These are phyloP conservation scores for Ranitomeya variabilis DNA, from an alignment of 2,113 vertebrate species.

Conservation along the genomic window DNA sequence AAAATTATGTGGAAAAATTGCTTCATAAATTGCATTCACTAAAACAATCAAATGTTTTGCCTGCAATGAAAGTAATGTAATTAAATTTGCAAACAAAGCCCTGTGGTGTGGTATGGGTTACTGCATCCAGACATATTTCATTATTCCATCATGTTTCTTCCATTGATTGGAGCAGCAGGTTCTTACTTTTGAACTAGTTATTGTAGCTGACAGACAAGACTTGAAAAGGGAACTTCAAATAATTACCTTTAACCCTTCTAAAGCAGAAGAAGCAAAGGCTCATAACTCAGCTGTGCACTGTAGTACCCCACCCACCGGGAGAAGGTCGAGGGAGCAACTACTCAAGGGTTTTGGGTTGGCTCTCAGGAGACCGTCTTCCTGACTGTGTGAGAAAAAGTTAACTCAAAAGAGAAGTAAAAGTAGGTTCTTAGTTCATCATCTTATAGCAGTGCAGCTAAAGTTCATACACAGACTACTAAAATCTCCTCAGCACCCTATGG, in stretches of 20 bases:
- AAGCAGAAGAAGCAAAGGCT: slow-evolving; percentile 26
- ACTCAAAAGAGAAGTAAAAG: slow-evolving; percentile 18
- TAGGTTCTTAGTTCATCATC: slow-evolving; percentile 6
- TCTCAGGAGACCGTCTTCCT: slow-evolving; percentile 16
- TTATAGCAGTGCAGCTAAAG: slow-evolving; percentile 50
- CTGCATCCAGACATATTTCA: slow-evolving; percentile 37
- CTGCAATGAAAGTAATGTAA: not conserved
- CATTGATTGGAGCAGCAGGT: slow-evolving; percentile 54
- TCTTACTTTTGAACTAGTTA: slow-evolving; percentile 56
- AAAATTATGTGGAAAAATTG: not conserved
- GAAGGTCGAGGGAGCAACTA: slow-evolving; percentile 29
- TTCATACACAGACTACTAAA: slow-evolving; percentile 39
- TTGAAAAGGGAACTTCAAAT: slow-evolving; percentile 58
- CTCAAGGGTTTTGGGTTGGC: slow-evolving; percentile 21
- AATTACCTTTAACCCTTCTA: slow-evolving; percentile 55
- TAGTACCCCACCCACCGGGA: slow-evolving; percentile 43
- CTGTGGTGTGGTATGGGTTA: not conserved
- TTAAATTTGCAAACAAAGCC: slow-evolving; percentile 41
- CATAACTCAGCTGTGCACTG: not conserved
- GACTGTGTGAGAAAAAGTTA: slow-evolving; percentile 19
- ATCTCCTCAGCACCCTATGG: slow-evolving; percentile 2
- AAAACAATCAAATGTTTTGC: slow-evolving; percentile 13
- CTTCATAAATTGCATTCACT: not conserved
- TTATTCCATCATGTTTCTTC: not conserved
- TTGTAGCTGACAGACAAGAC: slow-evolving; percentile 49